Evolutionary conservation across 2,797 vertebrate genomes (phyloP).

Genomic region (Gambusia yucatana): DNA sequence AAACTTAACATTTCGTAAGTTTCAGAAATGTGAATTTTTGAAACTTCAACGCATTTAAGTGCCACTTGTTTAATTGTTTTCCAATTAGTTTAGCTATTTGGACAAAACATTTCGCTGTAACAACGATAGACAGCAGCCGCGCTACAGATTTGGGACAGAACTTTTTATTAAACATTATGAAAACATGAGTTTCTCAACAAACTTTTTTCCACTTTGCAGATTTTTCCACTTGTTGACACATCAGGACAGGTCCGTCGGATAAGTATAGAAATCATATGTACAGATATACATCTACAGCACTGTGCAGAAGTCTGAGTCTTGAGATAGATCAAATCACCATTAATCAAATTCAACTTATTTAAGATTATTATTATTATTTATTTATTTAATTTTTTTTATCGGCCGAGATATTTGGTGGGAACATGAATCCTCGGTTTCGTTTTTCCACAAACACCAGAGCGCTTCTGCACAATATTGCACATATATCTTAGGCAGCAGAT

Average conservation of each 20-base stretch:
- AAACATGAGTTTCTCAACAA: constrained; percentile 83
- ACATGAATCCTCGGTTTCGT: neutral
- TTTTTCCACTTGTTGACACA: constrained; percentile 80
- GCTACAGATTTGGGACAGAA: constrained; percentile 72
- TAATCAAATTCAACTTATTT: neutral
- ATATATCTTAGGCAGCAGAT: constrained; percentile 79
- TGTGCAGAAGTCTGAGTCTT: constrained; percentile 66
- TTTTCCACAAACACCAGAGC: constrained; percentile 11
- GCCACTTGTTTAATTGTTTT: neutral
- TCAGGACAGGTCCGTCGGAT: constrained; percentile 81
- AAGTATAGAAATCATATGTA: constrained; percentile 87
- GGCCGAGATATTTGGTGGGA: neutral
- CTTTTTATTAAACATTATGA: constrained; percentile 89
- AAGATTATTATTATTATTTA: too few species aligned
- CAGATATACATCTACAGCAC: constrained; percentile 82
- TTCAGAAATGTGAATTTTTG: neutral
- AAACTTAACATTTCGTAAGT: too few species aligned
- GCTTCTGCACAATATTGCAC: constrained; percentile 80
- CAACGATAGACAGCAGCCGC: constrained; percentile 40
- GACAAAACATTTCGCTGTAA: neutral
- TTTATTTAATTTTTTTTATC: too few species aligned
- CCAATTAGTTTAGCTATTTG: neutral
- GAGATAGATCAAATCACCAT: neutral
- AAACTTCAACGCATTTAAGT: constrained; percentile 13
- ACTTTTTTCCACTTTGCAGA: constrained; percentile 80